A percentile compares a stretch with the other conserved stretches of the same genome.
phyloP scores from a whole-genome alignment of 2,797 vertebrate genomes.

The Peromyscus nudipes region DNA sequence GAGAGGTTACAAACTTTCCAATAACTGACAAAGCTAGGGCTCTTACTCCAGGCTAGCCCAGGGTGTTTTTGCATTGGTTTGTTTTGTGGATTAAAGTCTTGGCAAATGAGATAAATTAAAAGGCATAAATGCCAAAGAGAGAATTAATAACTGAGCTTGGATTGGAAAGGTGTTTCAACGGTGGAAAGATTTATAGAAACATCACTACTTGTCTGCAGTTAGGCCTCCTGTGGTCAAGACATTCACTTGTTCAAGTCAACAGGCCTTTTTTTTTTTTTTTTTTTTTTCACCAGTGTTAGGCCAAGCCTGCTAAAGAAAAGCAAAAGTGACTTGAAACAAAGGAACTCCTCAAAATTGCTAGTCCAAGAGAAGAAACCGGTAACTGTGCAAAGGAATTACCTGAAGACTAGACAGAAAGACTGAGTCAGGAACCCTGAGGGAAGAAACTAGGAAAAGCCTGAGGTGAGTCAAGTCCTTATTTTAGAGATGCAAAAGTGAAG shows the following conservation, averaged over 20 bases:
- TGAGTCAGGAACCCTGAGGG: background rate
- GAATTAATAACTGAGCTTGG: background rate
- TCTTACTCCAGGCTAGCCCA: background rate
- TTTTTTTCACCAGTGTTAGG: background rate
- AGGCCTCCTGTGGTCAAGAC: slow-evolving; percentile 19
- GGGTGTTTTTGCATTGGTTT: background rate
- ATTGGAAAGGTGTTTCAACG: slow-evolving; percentile 10
- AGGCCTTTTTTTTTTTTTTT: background rate
- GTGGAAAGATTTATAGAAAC: background rate
- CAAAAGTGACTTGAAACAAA: background rate
- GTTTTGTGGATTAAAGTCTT: background rate
- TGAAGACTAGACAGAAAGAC: background rate
- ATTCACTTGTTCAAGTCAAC: background rate
- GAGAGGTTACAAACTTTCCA: background rate
- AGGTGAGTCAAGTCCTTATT: background rate
- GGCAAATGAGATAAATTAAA: slow-evolving; percentile 39
- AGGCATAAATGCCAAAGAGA: slow-evolving; percentile 34
- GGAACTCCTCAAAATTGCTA: background rate
- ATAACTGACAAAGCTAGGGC: background rate
- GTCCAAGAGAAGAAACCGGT: background rate
- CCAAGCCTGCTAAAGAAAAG: slow-evolving; percentile 15
- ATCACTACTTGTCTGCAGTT: background rate
- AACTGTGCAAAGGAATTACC: background rate
- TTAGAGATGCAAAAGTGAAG: background rate
- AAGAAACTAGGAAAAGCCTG: background rate